Percentiles rank a stretch among this genome's conserved stretches.
Conservation (phyloP, 2,113 vertebrate genomes). For the Edolisoma coerulescens region DNA sequence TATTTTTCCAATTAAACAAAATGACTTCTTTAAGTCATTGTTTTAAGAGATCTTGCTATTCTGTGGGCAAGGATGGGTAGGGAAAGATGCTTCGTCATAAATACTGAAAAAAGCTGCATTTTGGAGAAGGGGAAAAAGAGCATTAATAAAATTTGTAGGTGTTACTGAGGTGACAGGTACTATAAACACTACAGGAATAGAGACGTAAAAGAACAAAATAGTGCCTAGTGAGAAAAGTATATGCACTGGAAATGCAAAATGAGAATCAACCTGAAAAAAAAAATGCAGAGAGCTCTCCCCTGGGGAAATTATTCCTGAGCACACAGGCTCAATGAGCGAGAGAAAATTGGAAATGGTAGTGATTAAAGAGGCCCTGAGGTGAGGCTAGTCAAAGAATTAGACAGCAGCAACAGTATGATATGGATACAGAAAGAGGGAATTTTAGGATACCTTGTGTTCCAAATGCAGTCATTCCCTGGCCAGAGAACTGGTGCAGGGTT, state of each 20-base stretch:
- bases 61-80: background rate
- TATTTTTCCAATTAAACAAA: slow-evolving; percentile 37
- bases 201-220: background rate
- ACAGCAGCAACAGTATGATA: background rate
- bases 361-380: slow-evolving; percentile 16
- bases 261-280: background rate
- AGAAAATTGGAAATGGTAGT: slow-evolving; percentile 4
- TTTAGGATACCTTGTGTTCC: background rate
- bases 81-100: background rate
- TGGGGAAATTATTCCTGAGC: background rate
- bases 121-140: background rate
- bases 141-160: background rate
- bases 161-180: background rate
- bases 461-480: background rate
- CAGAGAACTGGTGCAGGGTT: background rate
- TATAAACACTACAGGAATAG: background rate
- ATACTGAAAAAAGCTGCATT: background rate
- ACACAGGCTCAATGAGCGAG: background rate
- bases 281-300: background rate
- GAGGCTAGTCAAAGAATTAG: background rate
- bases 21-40: background rate
- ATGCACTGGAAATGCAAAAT: slow-evolving; percentile 19
- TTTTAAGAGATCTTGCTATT: background rate
- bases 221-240: background rate
- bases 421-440: background rate